Evolutionary conservation across 2,888 invertebrate genomes (phyloP).

Genomic region (Microctonus hyperodae): DNA sequence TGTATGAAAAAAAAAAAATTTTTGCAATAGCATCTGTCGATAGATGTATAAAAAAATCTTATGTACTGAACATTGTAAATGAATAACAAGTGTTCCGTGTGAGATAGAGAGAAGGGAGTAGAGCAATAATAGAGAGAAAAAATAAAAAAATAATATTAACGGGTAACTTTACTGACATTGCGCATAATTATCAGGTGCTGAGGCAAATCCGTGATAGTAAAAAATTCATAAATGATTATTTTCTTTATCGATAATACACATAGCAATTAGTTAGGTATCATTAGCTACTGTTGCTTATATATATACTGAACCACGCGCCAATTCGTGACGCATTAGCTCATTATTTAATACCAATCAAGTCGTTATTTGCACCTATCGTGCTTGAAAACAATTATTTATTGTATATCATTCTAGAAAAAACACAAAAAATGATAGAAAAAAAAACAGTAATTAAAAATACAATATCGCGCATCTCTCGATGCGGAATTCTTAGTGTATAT

Average conservation of each 20-base stretch:
- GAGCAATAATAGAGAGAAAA: background rate
- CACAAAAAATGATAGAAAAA: background rate
- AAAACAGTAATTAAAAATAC: background rate
- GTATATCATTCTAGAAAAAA: background rate
- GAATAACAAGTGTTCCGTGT: no score
- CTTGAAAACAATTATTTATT: slow-evolving; percentile 32
- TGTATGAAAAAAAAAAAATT: background rate
- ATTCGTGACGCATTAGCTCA: slow-evolving; percentile 25
- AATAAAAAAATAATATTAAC: background rate
- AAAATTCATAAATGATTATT: slow-evolving; percentile 24
- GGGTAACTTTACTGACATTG: background rate
- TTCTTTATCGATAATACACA: slow-evolving; percentile 11
- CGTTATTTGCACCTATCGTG: slow-evolving; percentile 34
- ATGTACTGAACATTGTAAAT: no score
- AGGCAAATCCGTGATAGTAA: slow-evolving; percentile 5
- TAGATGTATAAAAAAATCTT: no score
- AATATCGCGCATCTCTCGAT: slow-evolving; percentile 6
- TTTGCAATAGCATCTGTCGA: no score
- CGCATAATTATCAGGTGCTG: slow-evolving; percentile 11
- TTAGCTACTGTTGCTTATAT: background rate
- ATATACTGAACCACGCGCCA: background rate
- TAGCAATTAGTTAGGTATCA: slow-evolving; percentile 9
- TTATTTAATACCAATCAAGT: slow-evolving; percentile 21
- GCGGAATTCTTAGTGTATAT: background rate
- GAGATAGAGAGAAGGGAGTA: background rate